Percentiles rank a stretch among this genome's conserved stretches.
These are phyloP conservation scores for Urechis unicinctus DNA, from an alignment of 2,888 invertebrate genomes.

Conservation along the genomic window DNA sequence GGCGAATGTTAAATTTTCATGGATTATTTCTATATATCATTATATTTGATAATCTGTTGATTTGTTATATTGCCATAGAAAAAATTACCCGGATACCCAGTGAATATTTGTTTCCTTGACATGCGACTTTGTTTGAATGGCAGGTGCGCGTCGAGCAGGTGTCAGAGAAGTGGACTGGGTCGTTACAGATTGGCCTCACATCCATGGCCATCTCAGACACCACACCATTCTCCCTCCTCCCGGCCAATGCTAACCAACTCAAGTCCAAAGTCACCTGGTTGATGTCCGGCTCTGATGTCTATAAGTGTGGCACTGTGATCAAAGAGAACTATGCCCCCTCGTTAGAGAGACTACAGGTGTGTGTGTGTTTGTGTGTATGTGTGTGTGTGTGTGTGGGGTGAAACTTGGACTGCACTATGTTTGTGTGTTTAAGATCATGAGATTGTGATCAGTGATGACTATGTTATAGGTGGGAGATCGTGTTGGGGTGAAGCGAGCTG, in stretches of 20 bases:
- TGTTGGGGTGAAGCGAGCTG: slow-evolving; percentile 78
- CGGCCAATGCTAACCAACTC: slow-evolving; percentile 35
- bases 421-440: no score
- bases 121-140: background rate
- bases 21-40: background rate
- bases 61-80: background rate
- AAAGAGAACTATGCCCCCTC: slow-evolving; percentile 67
- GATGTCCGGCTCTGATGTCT: slow-evolving; percentile 62
- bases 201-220: slow-evolving; percentile 63
- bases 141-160: slow-evolving; percentile 70
- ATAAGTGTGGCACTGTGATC: slow-evolving; percentile 62
- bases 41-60: background rate
- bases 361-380: no score
- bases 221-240: slow-evolving; percentile 55
- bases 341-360: slow-evolving; percentile 72
- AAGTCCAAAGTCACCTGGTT: slow-evolving; percentile 42
- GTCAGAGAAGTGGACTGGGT: slow-evolving; percentile 86
- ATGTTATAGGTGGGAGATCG: slow-evolving; percentile 62
- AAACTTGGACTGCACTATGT: no score
- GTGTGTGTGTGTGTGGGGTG: no score
- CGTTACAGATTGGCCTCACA: slow-evolving; percentile 83
- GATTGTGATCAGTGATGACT: background rate
- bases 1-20: no score
- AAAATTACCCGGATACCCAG: background rate
- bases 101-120: background rate